Evolutionary conservation across 2,888 invertebrate species (phyloP).

Genomic region (Drosophila diplacantha): DNA sequence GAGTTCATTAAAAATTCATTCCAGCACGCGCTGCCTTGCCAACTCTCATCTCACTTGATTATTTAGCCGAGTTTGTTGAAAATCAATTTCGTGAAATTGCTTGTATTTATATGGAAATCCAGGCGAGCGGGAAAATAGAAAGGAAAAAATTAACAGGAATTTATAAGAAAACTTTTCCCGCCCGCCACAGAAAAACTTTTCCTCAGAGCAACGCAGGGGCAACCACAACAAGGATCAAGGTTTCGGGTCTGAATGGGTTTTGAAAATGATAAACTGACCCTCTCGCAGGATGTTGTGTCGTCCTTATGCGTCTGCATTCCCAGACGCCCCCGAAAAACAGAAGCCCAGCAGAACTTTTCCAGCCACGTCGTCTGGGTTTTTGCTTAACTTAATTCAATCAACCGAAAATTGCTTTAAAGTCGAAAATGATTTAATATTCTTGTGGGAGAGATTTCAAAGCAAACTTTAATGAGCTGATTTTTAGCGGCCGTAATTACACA

Average conservation of each 20-base stretch:
- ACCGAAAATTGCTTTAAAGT: conserved; percentile 27
- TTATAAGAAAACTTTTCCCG: conserved; percentile 37
- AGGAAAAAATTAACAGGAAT: conserved; percentile 33
- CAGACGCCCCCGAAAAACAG: conserved; percentile 39
- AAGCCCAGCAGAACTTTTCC: conserved; percentile 47
- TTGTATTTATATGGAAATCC: conserved; percentile 33
- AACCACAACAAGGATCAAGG: conserved; percentile 19
- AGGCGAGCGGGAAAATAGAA: conserved; percentile 10
- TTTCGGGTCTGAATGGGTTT: conserved; percentile 5
- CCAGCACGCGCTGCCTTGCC: conserved; percentile 6
- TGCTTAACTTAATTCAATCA: conserved; percentile 37
- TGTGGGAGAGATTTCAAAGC: conserved; percentile 30
- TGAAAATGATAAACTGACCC: conserved; percentile 40
- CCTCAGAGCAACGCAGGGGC: conserved; percentile 1
- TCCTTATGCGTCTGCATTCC: conserved; percentile 47
- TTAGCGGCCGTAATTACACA: conserved; percentile 29
- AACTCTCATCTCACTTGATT: conserved; percentile 24
- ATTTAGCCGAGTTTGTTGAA: conserved; percentile 27
- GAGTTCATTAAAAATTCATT: conserved; percentile 39
- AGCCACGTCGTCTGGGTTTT: conserved; percentile 32
- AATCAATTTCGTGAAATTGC: conserved; percentile 36
- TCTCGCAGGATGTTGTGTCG: conserved; percentile 15
- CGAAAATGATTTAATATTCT: conserved; percentile 34
- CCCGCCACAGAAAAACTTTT: conserved; percentile 26
- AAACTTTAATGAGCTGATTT: conserved; percentile 38